These are phyloP conservation scores for Orchesella cincta DNA, from an alignment of 1,140 invertebrate species.

Conservation along the genomic window DNA sequence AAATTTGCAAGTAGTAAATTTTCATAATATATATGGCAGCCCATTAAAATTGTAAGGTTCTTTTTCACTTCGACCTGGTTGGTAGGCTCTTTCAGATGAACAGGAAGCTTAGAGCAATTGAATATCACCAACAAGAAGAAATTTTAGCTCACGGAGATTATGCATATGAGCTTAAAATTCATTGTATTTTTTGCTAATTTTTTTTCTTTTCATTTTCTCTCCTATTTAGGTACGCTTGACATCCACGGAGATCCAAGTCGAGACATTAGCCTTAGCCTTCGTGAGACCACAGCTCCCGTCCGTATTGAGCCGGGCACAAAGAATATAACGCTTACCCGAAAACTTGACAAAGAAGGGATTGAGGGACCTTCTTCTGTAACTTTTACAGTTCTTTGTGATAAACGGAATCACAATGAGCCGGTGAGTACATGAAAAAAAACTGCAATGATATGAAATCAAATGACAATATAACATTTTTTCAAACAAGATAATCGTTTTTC, in stretches of 20 bases:
- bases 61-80: too few relatives aligned
- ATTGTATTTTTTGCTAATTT: neutral
- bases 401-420: slow-evolving; percentile 73
- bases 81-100: too few relatives aligned
- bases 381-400: slow-evolving; percentile 80
- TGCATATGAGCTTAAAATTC: too few relatives aligned
- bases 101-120: too few relatives aligned
- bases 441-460: too few relatives aligned
- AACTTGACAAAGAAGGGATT: slow-evolving; percentile 76
- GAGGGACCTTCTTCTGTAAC: slow-evolving; percentile 79
- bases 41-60: too few relatives aligned
- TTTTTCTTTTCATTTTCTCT: slow-evolving; percentile 36
- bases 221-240: slow-evolving; percentile 64
- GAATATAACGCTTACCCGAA: slow-evolving; percentile 74
- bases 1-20: neutral
- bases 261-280: slow-evolving; percentile 77
- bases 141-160: too few relatives aligned
- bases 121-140: neutral
- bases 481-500: too few relatives aligned
- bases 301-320: slow-evolving; percentile 73
- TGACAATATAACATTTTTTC: neutral
- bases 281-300: slow-evolving; percentile 77
- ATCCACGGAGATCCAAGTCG: slow-evolving; percentile 76
- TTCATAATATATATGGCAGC: too few relatives aligned
- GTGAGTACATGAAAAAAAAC: slow-evolving; percentile 55